Evolutionary conservation across 2,888 invertebrate genomes (phyloP), one percentile per base, ranked within the genome.

Genomic region (Oscheius sp.): DNA sequence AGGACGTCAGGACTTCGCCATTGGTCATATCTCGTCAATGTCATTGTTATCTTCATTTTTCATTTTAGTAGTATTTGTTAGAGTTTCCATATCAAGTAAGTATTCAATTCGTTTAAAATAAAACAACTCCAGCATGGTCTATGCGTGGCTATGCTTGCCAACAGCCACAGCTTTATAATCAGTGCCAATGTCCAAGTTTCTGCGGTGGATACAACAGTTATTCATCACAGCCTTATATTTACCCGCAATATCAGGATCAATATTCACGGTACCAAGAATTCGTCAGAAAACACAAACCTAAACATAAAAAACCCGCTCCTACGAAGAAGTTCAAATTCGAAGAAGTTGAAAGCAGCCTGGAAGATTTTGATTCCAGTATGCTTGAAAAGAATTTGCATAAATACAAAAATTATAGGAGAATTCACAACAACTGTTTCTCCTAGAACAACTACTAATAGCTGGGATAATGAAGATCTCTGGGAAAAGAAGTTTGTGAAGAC

Each of bases 61-160:
- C 28, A 12, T 50, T 6, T 30, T 50, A n/a, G 24, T 9, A 1
- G 9, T 17, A 24, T 50, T 20, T 26, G 50, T 59, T 1, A 26
- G 41, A 17, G n/a, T n/a, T 6, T 28, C 45, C 2, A n/a, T 24
- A 24, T 26, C 49, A 9, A 61, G 61, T 61, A 45, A 44, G 61
- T 45, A 12, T 47, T 17, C 47, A 22, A 5, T 47, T 4, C n/a
- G n/a, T n/a, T n/a, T n/a, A n/a, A 22, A 2, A 47, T 5, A 17
- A 2, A 24, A 20, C n/a, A 47, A 3, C 1, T 59, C 41, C 41
- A 59, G 49, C 62, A 12, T 62, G 47, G 49, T 67, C 73, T 0
- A 62, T 76, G 71, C 68, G 67, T 56, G 69, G 69, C 2, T 76
- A 76, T 51, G 76, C 76, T 0, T 76, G 76, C 57, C 72, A 73